phyloP scores from a whole-genome alignment of 2,797 vertebrate species.

The Sarcoramphus papa region DNA sequence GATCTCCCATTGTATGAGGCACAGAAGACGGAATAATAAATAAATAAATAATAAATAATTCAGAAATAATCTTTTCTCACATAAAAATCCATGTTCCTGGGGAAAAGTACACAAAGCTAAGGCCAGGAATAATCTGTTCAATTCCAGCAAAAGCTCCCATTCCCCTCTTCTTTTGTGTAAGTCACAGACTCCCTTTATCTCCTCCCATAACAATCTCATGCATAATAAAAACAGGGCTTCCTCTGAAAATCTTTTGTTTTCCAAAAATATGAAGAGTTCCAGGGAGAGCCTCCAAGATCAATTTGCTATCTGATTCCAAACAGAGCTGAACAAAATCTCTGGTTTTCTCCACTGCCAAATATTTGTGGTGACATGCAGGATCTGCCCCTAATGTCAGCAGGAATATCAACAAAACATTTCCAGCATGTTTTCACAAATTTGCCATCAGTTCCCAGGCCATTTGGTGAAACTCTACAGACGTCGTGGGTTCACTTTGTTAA shows the following conservation, averaged over 20 bases:
- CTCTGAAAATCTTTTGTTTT: conserved; percentile 68
- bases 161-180: conserved; percentile 37
- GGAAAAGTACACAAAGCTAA: conserved; percentile 51
- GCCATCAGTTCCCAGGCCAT: conserved; percentile 66
- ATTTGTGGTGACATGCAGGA: conserved; percentile 73
- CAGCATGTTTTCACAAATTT: conserved; percentile 72
- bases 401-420: conserved; percentile 70
- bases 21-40: not conserved
- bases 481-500: conserved; percentile 39
- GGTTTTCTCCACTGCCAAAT: conserved; percentile 69
- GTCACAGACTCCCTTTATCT: conserved; percentile 48
- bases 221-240: conserved; percentile 64
- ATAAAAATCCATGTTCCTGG: conserved; percentile 56
- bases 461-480: conserved; percentile 60
- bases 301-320: conserved; percentile 68
- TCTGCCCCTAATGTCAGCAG: conserved; percentile 71
- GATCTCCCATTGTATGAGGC: not conserved
- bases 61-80: conserved; percentile 58
- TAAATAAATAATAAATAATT: conserved; percentile 59
- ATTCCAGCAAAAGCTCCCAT: conserved; percentile 50
- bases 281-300: conserved; percentile 61
- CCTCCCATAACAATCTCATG: conserved; percentile 64
- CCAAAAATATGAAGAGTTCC: conserved; percentile 60
- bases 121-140: conserved; percentile 56
- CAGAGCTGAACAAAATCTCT: conserved; percentile 63